Evolutionary conservation across 2,797 vertebrate species (phyloP).

Genomic region (Synanceia verrucosa): DNA sequence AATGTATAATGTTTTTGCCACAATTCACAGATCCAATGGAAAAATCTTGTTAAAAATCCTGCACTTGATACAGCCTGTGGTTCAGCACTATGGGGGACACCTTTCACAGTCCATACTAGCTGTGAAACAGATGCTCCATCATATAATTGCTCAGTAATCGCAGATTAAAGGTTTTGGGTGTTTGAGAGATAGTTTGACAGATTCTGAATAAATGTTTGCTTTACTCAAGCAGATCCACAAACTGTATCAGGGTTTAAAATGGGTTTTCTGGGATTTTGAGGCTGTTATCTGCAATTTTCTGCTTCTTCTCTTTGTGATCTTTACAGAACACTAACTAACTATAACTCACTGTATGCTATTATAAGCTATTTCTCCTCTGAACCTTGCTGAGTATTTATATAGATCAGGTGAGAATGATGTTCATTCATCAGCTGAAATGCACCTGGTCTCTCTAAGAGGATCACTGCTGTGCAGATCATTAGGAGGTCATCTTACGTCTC

Average conservation of each 20-base stretch:
- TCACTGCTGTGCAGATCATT: not conserved
- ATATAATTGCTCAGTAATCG: conserved; percentile 24
- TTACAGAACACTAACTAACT: not conserved
- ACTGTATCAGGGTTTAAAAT: not conserved
- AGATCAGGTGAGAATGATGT: not conserved
- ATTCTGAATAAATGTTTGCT: conserved; percentile 17
- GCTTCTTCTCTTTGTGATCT: not conserved
- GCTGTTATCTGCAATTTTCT: not conserved
- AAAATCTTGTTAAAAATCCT: no score
- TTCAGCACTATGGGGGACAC: not conserved
- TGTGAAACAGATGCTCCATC: not conserved
- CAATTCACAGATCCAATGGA: no score
- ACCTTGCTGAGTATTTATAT: not conserved
- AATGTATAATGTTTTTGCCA: no score
- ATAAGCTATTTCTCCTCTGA: not conserved
- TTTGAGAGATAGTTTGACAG: conserved; percentile 8
- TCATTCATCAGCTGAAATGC: conserved; percentile 5
- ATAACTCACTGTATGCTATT: not conserved
- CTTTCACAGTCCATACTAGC: not conserved
- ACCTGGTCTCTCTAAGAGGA: not conserved
- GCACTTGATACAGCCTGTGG: no score
- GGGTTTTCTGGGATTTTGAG: not conserved
- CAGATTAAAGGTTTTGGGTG: conserved; percentile 27
- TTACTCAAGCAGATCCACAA: not conserved
- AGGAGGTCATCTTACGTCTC: not conserved